phyloP scores from a whole-genome alignment of 1,140 invertebrate species.

The Drosophila virilis region DNA sequence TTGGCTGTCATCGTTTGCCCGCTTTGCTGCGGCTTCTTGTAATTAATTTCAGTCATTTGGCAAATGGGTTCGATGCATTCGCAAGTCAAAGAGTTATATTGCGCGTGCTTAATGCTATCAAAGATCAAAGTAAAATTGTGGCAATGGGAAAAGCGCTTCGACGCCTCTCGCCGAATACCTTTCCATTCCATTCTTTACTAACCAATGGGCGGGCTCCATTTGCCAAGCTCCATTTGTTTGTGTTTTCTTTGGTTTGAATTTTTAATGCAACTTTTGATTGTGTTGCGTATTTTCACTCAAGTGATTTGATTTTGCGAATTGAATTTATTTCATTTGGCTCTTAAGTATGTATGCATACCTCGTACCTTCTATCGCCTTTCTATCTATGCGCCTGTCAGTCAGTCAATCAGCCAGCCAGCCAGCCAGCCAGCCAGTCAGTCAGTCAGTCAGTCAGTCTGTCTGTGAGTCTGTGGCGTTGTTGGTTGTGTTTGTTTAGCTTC shows the following conservation, averaged over 20 bases:
- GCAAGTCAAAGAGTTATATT: slow-evolving; percentile 73
- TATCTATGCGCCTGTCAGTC: slow-evolving; percentile 42
- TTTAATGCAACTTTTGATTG: slow-evolving; percentile 57
- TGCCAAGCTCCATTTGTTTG: slow-evolving; percentile 34
- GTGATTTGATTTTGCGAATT: slow-evolving; percentile 82
- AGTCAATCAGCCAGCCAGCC: slow-evolving; percentile 41
- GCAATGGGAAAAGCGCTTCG: slow-evolving; percentile 56
- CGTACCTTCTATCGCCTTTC: slow-evolving; percentile 41
- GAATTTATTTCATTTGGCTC: slow-evolving; percentile 61
- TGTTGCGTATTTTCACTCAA: slow-evolving; percentile 74
- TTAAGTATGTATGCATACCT: slow-evolving; percentile 75
- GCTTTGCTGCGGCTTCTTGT: slow-evolving; percentile 67
- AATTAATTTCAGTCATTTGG: slow-evolving; percentile 79
- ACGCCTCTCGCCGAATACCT: slow-evolving; percentile 23
- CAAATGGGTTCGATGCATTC: slow-evolving; percentile 62
- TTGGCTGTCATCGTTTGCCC: slow-evolving; percentile 5
- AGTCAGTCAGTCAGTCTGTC: slow-evolving; percentile 40
- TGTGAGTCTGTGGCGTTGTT: slow-evolving; percentile 23
- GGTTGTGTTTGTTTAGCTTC: slow-evolving; percentile 77
- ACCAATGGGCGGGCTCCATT: background rate
- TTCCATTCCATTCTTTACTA: background rate
- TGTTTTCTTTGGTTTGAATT: slow-evolving; percentile 35
- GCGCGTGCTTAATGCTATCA: slow-evolving; percentile 72
- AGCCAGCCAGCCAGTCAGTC: slow-evolving; percentile 42
- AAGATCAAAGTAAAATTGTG: slow-evolving; percentile 69